phyloP scores from a whole-genome alignment of 2,797 vertebrate species.

The Esox masquinongy region DNA sequence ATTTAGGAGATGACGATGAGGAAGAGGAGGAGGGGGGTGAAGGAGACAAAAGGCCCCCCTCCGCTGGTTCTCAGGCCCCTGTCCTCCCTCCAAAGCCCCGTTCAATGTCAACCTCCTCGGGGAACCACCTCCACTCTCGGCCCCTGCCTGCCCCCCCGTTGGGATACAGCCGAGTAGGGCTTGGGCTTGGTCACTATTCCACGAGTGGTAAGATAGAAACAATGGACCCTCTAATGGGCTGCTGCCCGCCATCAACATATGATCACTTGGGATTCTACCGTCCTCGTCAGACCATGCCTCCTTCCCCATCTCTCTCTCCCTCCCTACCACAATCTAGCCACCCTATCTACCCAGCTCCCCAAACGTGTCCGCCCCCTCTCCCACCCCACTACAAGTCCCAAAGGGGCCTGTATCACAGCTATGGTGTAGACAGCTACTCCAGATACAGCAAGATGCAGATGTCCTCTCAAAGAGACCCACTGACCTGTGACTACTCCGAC shows the following conservation, averaged over 20 bases:
- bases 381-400: constrained; percentile 81
- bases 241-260: constrained; percentile 75
- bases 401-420: constrained; percentile 58
- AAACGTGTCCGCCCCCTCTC: constrained; percentile 75
- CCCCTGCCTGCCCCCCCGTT: constrained; percentile 77
- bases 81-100: constrained; percentile 79
- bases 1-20: constrained; percentile 68
- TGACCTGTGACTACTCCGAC: constrained; percentile 72
- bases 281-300: constrained; percentile 75
- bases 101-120: constrained; percentile 77
- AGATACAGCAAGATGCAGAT: constrained; percentile 64
- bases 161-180: constrained; percentile 60
- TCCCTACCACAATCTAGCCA: constrained; percentile 76
- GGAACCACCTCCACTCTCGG: constrained; percentile 72
- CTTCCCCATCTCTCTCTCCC: constrained; percentile 77
- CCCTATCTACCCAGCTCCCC: constrained; percentile 71
- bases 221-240: constrained; percentile 80
- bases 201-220: constrained; percentile 74
- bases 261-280: constrained; percentile 82
- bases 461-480: constrained; percentile 72
- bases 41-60: constrained; percentile 48
- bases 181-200: constrained; percentile 71
- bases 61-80: constrained; percentile 61
- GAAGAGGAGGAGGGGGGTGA: constrained; percentile 55
- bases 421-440: constrained; percentile 64